Evolutionary conservation across 2,797 vertebrate genomes (phyloP).

Genomic region (Sphenodon punctatus): DNA sequence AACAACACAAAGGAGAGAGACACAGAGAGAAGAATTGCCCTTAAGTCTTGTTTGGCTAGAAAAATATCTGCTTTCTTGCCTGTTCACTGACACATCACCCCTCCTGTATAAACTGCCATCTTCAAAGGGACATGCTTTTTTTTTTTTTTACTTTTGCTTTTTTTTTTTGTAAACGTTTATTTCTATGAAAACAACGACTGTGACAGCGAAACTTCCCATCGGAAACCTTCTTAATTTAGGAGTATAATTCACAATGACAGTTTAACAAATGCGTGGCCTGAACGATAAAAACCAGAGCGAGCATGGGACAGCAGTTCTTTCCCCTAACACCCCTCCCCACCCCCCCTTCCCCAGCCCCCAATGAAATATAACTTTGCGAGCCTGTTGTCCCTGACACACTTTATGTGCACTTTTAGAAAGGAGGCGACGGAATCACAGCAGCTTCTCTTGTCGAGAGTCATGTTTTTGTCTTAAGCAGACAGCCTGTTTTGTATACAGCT

Average conservation of each 20-base stretch:
- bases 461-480: too few relatives aligned
- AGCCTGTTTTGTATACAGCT: neutral
- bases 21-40: rapidly evolving
- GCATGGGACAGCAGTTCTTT: neutral
- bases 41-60: rapidly evolving
- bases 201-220: neutral
- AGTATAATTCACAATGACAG: neutral
- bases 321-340: neutral
- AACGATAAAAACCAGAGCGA: neutral
- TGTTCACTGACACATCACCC: neutral
- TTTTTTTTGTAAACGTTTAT: neutral
- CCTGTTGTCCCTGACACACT: neutral
- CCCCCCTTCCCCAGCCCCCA: too few relatives aligned
- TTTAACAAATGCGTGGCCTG: neutral
- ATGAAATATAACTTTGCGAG: neutral
- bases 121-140: neutral
- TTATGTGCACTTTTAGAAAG: neutral
- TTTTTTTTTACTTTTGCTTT: too few relatives aligned
- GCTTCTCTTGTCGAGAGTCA: neutral
- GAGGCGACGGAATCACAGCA: neutral
- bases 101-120: rapidly evolving
- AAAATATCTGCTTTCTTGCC: rapidly evolving
- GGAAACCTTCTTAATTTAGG: neutral
- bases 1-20: rapidly evolving
- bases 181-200: neutral